phyloP scores from a whole-genome alignment of 2,888 invertebrate species.

The Automeris io region DNA sequence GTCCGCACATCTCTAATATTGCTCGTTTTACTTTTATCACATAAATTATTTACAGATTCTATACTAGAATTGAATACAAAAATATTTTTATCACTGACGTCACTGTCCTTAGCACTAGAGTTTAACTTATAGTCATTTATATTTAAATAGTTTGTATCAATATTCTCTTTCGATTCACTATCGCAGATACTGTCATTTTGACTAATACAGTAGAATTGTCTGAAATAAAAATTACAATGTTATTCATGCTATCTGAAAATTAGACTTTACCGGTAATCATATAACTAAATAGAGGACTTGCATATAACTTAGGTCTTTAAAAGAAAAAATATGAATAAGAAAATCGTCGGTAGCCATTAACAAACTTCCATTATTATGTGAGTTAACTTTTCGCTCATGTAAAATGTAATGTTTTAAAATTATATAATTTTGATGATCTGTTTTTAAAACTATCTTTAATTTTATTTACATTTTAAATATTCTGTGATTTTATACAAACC shows the following conservation, averaged over 20 bases:
- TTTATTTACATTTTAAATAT: no score
- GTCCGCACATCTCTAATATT: constrained; percentile 13
- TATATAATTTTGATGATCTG: no score
- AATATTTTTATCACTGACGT: constrained; percentile 29
- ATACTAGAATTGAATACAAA: constrained; percentile 34
- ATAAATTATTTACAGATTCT: constrained; percentile 28
- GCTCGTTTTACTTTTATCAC: constrained; percentile 32
- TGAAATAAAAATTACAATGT: constrained; percentile 28
- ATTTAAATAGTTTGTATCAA: constrained; percentile 40
- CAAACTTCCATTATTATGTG: no score
- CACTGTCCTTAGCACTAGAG: constrained; percentile 29
- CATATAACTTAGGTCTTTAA: no score
- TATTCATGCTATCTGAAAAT: no score
- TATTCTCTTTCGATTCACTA: constrained; percentile 45
- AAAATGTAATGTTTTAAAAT: no score
- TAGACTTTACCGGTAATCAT: no score
- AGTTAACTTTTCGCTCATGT: no score
- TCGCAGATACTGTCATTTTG: constrained; percentile 32
- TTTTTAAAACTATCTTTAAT: no score
- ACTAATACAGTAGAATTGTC: constrained; percentile 57
- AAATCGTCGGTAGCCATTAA: no score
- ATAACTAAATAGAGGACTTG: no score
- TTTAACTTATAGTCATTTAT: constrained; percentile 27
- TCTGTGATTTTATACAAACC: constrained; percentile 31
- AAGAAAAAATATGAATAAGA: no score